A percentile compares a stretch with the other conserved stretches of the same genome.
Conservation (phyloP, 2,888 invertebrate species). For the Crioceris asparagi region DNA sequence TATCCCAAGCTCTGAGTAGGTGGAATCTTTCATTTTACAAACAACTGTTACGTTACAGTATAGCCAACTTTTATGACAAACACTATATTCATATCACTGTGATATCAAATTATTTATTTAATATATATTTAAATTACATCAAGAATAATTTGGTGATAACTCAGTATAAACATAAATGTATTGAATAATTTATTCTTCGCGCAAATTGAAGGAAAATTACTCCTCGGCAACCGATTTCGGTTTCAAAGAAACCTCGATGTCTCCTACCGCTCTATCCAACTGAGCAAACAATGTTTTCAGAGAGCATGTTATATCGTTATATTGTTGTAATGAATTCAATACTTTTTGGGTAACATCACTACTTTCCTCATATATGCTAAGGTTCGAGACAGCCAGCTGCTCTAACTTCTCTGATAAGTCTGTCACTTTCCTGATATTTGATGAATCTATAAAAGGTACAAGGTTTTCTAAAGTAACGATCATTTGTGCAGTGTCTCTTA, state of each 20-base stretch:
- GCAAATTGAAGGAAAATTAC: too few relatives aligned
- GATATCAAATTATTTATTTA: too few relatives aligned
- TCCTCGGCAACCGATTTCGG: conserved; percentile 31
- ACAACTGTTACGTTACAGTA: too few relatives aligned
- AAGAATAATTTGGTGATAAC: too few relatives aligned
- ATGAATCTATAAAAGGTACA: conserved; percentile 36
- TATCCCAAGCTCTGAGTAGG: too few relatives aligned
- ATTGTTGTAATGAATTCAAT: conserved; percentile 37
- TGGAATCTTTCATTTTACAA: too few relatives aligned
- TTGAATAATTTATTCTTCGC: too few relatives aligned
- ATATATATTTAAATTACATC: too few relatives aligned
- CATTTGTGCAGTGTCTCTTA: conserved; percentile 34
- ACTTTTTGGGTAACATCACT: conserved; percentile 34
- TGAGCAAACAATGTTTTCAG: conserved; percentile 40
- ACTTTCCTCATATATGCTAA: conserved; percentile 35
- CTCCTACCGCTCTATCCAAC: conserved; percentile 37
- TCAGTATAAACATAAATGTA: too few relatives aligned
- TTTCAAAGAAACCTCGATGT: conserved; percentile 36
- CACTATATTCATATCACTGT: too few relatives aligned
- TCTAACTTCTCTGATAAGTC: conserved; percentile 38
- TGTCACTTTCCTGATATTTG: conserved; percentile 36
- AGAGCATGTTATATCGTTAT: conserved; percentile 40
- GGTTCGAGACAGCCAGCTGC: conserved; percentile 34
- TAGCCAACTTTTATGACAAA: too few relatives aligned
- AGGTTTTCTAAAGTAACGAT: conserved; percentile 36